A percentile compares a stretch with the other conserved stretches of the same genome.
These are phyloP conservation scores for Prunella himalayana DNA, from an alignment of 2,113 vertebrate species.

Conservation along the genomic window DNA sequence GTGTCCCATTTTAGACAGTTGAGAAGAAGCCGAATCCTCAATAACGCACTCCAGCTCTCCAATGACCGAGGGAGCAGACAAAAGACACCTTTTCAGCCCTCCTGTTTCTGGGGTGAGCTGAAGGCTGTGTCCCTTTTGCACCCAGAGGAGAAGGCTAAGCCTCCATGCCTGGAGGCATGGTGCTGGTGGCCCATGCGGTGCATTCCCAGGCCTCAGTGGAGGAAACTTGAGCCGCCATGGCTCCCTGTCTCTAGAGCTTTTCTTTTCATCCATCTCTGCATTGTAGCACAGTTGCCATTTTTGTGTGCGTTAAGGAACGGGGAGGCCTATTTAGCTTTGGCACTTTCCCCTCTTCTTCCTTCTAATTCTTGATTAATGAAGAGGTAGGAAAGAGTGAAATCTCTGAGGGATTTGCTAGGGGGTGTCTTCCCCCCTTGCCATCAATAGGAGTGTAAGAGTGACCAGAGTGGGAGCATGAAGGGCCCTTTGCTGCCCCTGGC, in stretches of 20 bases:
- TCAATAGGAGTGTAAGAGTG: neutral
- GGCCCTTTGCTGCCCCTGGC: neutral
- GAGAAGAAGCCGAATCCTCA: neutral
- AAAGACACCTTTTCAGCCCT: constrained; percentile 3
- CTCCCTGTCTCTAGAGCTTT: neutral
- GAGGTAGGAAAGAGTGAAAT: neutral
- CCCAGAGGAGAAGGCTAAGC: neutral
- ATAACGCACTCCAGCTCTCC: neutral
- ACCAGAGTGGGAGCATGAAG: neutral
- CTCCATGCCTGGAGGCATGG: neutral
- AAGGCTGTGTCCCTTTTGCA: neutral
- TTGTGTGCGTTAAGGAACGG: neutral
- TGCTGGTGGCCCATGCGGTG: neutral
- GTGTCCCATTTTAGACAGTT: neutral
- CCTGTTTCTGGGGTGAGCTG: neutral
- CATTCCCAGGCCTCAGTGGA: neutral
- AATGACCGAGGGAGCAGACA: neutral
- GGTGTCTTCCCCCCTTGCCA: rapidly evolving
- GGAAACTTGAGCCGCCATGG: neutral
- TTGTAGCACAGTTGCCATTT: constrained; percentile 21
- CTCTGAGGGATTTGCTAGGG: neutral
- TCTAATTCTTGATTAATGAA: neutral
- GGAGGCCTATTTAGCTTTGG: neutral
- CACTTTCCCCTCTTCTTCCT: neutral
- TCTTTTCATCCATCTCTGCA: neutral